A percentile compares a stretch with the other conserved stretches of the same genome.
Evolutionary conservation across 2,797 vertebrate genomes (phyloP).

Genomic region (Danio jaintianensis): DNA sequence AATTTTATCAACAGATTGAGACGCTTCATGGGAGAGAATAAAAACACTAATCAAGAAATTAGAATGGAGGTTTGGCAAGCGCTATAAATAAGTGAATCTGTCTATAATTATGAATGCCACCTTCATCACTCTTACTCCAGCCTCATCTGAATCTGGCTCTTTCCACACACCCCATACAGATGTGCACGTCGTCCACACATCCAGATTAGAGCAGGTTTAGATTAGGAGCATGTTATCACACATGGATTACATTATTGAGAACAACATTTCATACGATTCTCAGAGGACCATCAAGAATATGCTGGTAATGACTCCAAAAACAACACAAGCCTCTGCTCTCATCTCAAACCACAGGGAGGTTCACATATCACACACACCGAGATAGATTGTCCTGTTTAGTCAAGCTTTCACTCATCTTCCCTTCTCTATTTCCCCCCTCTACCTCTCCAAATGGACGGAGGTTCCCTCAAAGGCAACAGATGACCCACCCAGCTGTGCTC

Average conservation of each 20-base stretch:
- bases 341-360: slow-evolving; percentile 50
- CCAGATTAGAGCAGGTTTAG: slow-evolving; percentile 36
- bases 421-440: slow-evolving; percentile 22
- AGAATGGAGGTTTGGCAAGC: not conserved
- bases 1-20: not conserved
- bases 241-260: slow-evolving; percentile 60
- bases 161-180: slow-evolving; percentile 24
- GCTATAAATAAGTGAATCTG: not conserved
- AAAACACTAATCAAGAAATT: not conserved
- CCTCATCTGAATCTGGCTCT: slow-evolving; percentile 23
- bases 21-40: not conserved
- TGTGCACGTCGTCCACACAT: slow-evolving; percentile 11
- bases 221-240: slow-evolving; percentile 51
- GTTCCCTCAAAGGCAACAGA: slow-evolving; percentile 27
- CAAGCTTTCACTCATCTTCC: slow-evolving; percentile 41
- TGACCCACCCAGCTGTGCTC: slow-evolving; percentile 33
- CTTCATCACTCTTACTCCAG: slow-evolving; percentile 25
- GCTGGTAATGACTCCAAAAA: slow-evolving; percentile 52
- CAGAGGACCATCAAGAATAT: slow-evolving; percentile 63
- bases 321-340: slow-evolving; percentile 53
- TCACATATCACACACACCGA: slow-evolving; percentile 40
- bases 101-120: slow-evolving; percentile 17
- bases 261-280: slow-evolving; percentile 57
- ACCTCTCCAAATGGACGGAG: slow-evolving; percentile 2
- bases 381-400: slow-evolving; percentile 47